Conservation (phyloP, 2,797 vertebrate genomes). For the Myotis findleyi region DNA sequence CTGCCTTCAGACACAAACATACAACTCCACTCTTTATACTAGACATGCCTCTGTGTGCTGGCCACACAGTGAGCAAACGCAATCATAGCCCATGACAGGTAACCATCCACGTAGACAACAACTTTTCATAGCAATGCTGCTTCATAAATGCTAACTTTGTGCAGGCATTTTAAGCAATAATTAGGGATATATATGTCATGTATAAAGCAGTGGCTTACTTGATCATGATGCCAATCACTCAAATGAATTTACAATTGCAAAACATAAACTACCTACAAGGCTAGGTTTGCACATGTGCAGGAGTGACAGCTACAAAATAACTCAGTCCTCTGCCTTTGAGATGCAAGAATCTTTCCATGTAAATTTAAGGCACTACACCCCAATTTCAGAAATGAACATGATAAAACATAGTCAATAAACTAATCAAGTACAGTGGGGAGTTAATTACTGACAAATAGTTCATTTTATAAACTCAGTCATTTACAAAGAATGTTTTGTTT, state of each 20-base stretch:
- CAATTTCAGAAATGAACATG: constrained; percentile 6
- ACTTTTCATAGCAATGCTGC: not conserved
- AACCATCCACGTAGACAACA: not conserved
- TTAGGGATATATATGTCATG: not conserved
- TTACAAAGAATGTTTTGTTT: constrained; percentile 18
- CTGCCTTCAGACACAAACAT: not conserved
- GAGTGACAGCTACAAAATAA: not conserved
- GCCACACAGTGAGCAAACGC: not conserved
- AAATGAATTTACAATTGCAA: not conserved
- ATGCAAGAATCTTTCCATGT: not conserved
- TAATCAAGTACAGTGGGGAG: not conserved
- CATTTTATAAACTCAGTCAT: constrained; percentile 9
- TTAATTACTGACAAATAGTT: not conserved
- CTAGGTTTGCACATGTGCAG: not conserved
- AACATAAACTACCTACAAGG: not conserved
- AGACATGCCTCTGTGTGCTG: not conserved
- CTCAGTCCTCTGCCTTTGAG: not conserved
- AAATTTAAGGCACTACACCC: not conserved
- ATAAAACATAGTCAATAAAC: constrained; percentile 20
- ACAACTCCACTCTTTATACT: not conserved
- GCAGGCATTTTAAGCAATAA: not conserved
- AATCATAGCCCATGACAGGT: not conserved
- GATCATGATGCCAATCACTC: not conserved
- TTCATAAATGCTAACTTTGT: not conserved
- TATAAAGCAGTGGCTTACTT: not conserved